Evolutionary conservation across 23 tunicate genomes (phyloP), one percentile per base, ranked within the genome.

Genomic region (Styela plicata): DNA sequence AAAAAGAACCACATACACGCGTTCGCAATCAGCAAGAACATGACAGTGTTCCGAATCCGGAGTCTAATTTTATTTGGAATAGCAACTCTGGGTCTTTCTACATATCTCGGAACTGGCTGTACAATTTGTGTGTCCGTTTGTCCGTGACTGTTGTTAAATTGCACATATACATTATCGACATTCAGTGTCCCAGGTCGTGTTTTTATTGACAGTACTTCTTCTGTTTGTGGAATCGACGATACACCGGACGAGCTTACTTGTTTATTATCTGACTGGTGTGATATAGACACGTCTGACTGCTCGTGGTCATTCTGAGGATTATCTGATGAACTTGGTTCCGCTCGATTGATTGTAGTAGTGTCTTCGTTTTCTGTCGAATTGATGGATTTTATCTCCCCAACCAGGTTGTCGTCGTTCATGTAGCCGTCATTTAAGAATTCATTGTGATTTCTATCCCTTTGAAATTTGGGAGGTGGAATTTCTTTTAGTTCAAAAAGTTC

Each of bases 1-100:
- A 70, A 44, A 57, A 88, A 93, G 32, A 88, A 44, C 98, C 98
- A 93, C 82, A 93, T 29, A 70, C 93, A 88, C 1, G 93, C 87
- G 78, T 93, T 93, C 36, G 90, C 29, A 1, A 88, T 63, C 25
- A 93, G 65, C 16, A 93, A 74, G 63, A 78, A 88, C 86, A 93
- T 87, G 0, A 88, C 61, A 0, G 85, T 76, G 71, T 93, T 80
- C 7, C 98, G 89, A 1, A 87, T 84, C 17, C 79, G 65, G 37
- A 80, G 33, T 19, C 97, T 80, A 1, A 31, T 69, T 65, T 64
- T 34, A 44, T 79, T 68, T 1, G 94, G 94, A 24, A 24, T 52
- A 2, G 88, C 80, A 0, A 89, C 62, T 63, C 63, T 79, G 1
- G 83, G 63, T 34, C 84, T 74, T 27, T 87, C 78, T 23, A 89